Evolutionary conservation across 2,888 invertebrate genomes (phyloP).

Genomic region (Electrophaes corylata): DNA sequence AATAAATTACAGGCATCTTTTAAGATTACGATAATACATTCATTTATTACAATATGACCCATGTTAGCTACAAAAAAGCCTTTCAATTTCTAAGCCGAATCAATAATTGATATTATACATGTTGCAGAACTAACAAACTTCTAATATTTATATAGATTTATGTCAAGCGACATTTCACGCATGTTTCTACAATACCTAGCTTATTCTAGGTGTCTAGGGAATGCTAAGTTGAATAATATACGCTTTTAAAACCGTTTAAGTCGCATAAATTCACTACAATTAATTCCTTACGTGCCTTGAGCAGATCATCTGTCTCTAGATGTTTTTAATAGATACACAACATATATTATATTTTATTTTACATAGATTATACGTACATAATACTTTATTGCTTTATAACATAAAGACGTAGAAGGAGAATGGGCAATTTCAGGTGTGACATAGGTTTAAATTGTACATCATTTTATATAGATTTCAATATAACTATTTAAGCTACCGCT

Average conservation of each 20-base stretch:
- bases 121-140: constrained; percentile 8
- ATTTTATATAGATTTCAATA: constrained; percentile 8
- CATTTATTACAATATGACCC: too few species aligned
- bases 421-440: constrained; percentile 32
- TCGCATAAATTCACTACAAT: constrained; percentile 62
- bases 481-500: constrained; percentile 13
- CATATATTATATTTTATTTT: constrained; percentile 46
- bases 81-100: neutral
- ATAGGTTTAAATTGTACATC: constrained; percentile 20
- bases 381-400: constrained; percentile 39
- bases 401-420: constrained; percentile 34
- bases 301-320: constrained; percentile 66
- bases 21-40: too few species aligned
- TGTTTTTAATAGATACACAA: constrained; percentile 42
- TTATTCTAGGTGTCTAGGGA: constrained; percentile 70
- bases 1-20: too few species aligned
- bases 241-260: constrained; percentile 47
- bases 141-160: constrained; percentile 29
- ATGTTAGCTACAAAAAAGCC: neutral
- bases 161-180: constrained; percentile 46
- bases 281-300: constrained; percentile 81
- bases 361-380: constrained; percentile 34
- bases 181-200: constrained; percentile 61
- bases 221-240: constrained; percentile 62
- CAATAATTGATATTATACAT: neutral